Evolutionary conservation across 2,888 invertebrate species (phyloP), one percentile per base, ranked within the genome.

Genomic region (Lasioglossum zephyrum): DNA sequence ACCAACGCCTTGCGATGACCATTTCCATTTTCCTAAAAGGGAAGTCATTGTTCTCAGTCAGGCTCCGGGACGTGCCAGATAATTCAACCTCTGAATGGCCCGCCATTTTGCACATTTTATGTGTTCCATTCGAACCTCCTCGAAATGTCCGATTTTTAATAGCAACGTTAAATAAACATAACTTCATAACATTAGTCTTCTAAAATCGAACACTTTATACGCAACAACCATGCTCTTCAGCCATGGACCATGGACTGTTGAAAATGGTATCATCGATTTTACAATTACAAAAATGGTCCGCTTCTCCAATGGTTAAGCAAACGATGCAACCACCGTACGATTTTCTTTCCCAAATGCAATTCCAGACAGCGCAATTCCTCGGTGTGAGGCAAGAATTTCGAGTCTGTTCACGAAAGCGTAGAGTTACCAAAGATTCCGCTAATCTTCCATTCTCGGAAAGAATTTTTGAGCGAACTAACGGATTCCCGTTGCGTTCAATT

Each of bases 1-100:
- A 98, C 97, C 94, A 99, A 96, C 0, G 99, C 99, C 79, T 95
- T 95, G 66, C 97, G 97, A 94, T 97, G 97, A 91, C 97, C 97
- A 79, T 96, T 96, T 75, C 97, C 96, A 81, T 96, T 95, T 93
- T 97, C 96, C 96, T 96, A 94, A 94, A 94, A 44, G 16, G 53
- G n/a, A 57, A 86, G 74, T 77, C 69, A 81, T 81, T 66, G 44
- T 78, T n/a, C 22, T 60, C 26, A 41, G 22, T 1, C 70, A 70
- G 11, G 13, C n/a, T 13, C 13, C 70, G n/a, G 11, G 39, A n/a
- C 13, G 39, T 41, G 11, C 9, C 70, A 6, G 41, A 41, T n/a
- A n/a, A 70, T 70, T 41, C 41, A 70, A n/a, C 13, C 13, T 70
- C 36, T 18, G 31, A 66, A 66, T 39, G 39, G 2, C 5, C 9